phyloP scores from a whole-genome alignment of 2,113 vertebrate genomes.

The Plotosus lineatus region DNA sequence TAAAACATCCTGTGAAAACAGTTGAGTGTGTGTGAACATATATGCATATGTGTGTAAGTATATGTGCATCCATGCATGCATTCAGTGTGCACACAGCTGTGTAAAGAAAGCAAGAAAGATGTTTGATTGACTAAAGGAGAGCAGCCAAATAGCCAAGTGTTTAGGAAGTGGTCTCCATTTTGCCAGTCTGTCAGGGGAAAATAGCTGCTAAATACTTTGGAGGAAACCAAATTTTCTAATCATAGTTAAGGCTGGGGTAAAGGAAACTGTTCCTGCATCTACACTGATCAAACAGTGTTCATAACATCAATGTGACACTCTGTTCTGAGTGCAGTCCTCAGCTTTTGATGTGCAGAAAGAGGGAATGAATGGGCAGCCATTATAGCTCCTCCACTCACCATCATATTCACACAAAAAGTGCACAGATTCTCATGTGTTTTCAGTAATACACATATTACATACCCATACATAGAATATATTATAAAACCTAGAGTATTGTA shows the following conservation, averaged over 20 bases:
- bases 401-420: slow-evolving; percentile 3
- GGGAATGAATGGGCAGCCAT: neutral
- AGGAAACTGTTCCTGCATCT: neutral
- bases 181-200: slow-evolving; percentile 19
- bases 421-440: neutral
- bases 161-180: slow-evolving; percentile 35
- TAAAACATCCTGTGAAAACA: neutral
- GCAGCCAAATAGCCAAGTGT: slow-evolving; percentile 40
- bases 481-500: neutral
- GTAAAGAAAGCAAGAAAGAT: slow-evolving; percentile 63
- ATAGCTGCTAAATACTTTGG: slow-evolving; percentile 19
- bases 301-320: neutral
- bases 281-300: neutral
- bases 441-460: too few species aligned
- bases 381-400: slow-evolving; percentile 11
- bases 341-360: slow-evolving; percentile 3
- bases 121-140: slow-evolving; percentile 53
- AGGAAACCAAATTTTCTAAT: slow-evolving; percentile 5
- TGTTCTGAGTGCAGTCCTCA: neutral
- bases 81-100: slow-evolving; percentile 61
- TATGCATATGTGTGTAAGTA: slow-evolving; percentile 54
- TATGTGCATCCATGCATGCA: slow-evolving; percentile 54
- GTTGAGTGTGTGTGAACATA: slow-evolving; percentile 47
- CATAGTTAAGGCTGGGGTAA: neutral
- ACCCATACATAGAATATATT: too few species aligned